These are phyloP conservation scores for Eilema griseolum DNA, from an alignment of 2,888 invertebrate species.

Conservation along the genomic window DNA sequence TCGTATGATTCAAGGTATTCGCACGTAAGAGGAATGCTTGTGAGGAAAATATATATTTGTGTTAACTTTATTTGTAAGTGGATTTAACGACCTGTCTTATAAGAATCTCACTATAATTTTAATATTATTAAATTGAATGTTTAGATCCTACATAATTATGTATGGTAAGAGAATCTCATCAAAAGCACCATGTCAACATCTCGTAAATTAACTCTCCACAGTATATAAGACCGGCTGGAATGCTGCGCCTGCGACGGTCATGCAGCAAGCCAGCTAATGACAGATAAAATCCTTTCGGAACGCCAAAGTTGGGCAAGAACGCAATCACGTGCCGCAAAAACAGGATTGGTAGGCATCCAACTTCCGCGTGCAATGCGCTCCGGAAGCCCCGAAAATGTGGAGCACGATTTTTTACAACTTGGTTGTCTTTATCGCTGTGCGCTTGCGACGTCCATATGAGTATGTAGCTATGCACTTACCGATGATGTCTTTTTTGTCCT, in stretches of 20 bases:
- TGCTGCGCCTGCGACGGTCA: slow-evolving; percentile 57
- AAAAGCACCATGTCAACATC: background rate
- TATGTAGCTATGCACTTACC: slow-evolving; percentile 46
- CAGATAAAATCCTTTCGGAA: slow-evolving; percentile 75
- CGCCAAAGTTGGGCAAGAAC: slow-evolving; percentile 68
- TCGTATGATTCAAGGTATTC: slow-evolving; percentile 6
- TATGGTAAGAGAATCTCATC: background rate
- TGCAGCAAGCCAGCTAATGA: slow-evolving; percentile 73
- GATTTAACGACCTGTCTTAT: background rate
- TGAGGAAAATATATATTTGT: background rate
- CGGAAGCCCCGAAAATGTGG: slow-evolving; percentile 57
- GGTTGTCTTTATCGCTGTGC: slow-evolving; percentile 58
- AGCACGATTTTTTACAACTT: slow-evolving; percentile 38
- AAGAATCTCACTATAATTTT: background rate
- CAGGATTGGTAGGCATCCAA: slow-evolving; percentile 43
- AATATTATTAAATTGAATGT: background rate
- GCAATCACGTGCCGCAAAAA: slow-evolving; percentile 53
- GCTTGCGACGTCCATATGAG: slow-evolving; percentile 59
- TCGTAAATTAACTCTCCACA: slow-evolving; percentile 26
- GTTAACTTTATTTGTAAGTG: background rate
- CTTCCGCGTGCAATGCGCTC: slow-evolving; percentile 62
- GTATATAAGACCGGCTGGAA: slow-evolving; percentile 53
- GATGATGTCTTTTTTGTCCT: slow-evolving; percentile 71
- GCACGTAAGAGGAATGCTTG: slow-evolving; percentile 6
- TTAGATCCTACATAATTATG: background rate